These are phyloP conservation scores for Urocitellus parryii DNA, from an alignment of 2,113 vertebrate species.

Conservation along the genomic window DNA sequence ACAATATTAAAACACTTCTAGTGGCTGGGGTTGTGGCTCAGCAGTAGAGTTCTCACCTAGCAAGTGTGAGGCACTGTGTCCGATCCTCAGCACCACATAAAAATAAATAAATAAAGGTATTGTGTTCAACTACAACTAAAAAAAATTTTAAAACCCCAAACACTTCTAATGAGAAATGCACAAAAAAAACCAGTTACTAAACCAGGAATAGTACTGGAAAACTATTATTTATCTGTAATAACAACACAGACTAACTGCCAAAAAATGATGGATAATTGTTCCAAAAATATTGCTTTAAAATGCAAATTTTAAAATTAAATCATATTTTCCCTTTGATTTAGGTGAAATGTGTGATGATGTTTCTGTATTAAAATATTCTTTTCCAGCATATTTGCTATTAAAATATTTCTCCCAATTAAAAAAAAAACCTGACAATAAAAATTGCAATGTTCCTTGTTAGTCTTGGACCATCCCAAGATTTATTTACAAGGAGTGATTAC, in stretches of 20 bases:
- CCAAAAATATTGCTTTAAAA: neutral
- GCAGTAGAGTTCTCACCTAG: too few relatives aligned
- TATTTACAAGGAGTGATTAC: neutral
- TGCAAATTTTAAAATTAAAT: conserved; percentile 28
- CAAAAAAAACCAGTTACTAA: neutral
- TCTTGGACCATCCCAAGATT: neutral
- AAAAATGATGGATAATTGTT: neutral
- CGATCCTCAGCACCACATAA: too few relatives aligned
- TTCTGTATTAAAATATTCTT: neutral
- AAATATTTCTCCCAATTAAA: neutral
- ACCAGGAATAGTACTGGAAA: neutral
- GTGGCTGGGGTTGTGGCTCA: too few relatives aligned
- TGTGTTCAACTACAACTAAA: too few relatives aligned
- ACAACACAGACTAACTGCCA: neutral
- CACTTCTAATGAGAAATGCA: neutral
- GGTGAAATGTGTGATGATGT: neutral
- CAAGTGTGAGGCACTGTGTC: too few relatives aligned
- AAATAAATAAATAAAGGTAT: too few relatives aligned
- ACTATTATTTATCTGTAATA: neutral
- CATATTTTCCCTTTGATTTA: neutral
- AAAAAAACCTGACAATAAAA: neutral
- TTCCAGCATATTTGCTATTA: too few relatives aligned
- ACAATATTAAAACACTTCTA: neutral
- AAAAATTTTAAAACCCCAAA: too few relatives aligned
- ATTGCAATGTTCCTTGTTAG: neutral